A percentile compares a stretch with the other conserved stretches of the same genome.
Conservation (phyloP, 2,797 vertebrate species). For the Sebastes vulpes region DNA sequence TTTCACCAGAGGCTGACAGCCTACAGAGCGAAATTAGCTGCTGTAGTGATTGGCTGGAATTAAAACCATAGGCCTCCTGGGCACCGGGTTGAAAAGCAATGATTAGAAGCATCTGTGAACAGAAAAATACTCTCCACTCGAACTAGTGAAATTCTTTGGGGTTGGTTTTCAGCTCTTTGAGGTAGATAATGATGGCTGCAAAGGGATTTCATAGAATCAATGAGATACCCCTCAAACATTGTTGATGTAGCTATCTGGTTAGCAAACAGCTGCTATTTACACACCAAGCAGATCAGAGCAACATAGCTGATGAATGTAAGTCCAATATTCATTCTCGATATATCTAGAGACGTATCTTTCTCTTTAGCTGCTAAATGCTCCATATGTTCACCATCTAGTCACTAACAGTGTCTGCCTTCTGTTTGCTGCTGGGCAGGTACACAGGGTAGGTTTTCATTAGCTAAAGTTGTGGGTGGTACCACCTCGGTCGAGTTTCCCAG, state of each 20-base stretch:
- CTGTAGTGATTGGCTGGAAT: conserved; percentile 35
- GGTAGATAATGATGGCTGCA: not conserved
- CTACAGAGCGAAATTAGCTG: conserved; percentile 24
- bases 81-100: conserved; percentile 10
- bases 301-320: not conserved
- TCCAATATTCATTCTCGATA: not conserved
- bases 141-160: conserved; percentile 1
- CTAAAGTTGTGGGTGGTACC: no score
- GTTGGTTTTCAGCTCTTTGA: conserved; percentile 1
- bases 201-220: conserved; percentile 18
- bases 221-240: not conserved
- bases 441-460: no score
- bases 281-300: conserved; percentile 1
- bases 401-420: not conserved
- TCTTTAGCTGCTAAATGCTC: not conserved
- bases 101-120: conserved; percentile 26
- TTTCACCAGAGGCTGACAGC: conserved; percentile 15
- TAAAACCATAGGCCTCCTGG: conserved; percentile 21
- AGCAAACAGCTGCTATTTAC: not conserved
- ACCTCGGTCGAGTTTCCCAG: no score
- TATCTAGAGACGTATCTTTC: not conserved
- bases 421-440: not conserved
- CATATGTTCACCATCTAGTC: not conserved
- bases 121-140: not conserved
- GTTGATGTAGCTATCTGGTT: no score